Base-by-base conservation (phyloP, 1,140 invertebrate species). In the Platorchestia sp. region DNA sequence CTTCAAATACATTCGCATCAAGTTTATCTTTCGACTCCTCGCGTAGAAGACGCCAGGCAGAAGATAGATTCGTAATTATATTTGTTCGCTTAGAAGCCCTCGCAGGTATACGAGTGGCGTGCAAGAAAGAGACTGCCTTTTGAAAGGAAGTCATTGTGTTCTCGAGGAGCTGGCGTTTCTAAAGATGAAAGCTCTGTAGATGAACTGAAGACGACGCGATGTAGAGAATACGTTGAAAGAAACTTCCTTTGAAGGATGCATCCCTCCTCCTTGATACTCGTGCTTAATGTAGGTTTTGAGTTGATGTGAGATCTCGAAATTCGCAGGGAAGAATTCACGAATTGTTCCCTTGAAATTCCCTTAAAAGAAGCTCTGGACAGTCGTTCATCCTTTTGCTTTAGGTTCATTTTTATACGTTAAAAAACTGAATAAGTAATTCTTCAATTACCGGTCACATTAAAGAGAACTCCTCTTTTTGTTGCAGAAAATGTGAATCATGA, bases 111-210 rank as follows among this genome's bases (percentile, higher is more conserved):
- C 87, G 45, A 93, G 43, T 93, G 22, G 6, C 16, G 22, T 93
- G 45, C 43, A 93, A 93, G 43, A 93, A 93, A 45, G 45, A 44
- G 43, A 45, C 87, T n/a, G 91, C 7, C 91, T 45, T 47, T 93
- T 93, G 91, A 45, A 45, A 93, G 91, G 91, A 93, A 93, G 91
- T 44, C 45, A 93, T 93, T 93, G 91, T 93, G 45, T 93, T 45
- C 40, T 93, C 43, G 45, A 44, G 45, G 87, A 90, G 87, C 87
- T 43, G 87, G 41, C 87, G 87, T 90, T 43, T 90, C 87, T 90
- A 90, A 43, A 90, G 87, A 90, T 90, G 87, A 90, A 90, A 90
- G 87, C 87, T 90, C 10, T 45, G 36, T 3, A 44, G 44, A 43
- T 43, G 87, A 44, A 90, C 87, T 90, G 27, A 44, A 44, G 44